Evolutionary conservation across 2,797 vertebrate genomes (phyloP).

Genomic region (Urophycis tenuis): DNA sequence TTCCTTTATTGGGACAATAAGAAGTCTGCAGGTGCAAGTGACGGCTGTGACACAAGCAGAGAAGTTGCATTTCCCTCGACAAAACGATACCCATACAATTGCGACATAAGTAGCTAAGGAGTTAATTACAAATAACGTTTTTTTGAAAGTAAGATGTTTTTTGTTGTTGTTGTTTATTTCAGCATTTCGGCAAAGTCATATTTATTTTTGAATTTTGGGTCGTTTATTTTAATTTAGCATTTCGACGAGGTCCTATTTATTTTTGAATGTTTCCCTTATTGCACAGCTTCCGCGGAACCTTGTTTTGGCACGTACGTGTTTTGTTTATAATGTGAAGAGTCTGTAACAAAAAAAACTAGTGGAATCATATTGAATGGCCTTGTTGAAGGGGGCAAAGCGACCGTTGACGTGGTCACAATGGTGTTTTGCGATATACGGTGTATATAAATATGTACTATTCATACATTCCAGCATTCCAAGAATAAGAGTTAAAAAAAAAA

Average conservation of each 20-base stretch:
- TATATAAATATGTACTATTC: conserved; percentile 39
- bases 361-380: conserved; percentile 7
- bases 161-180: conserved; percentile 25
- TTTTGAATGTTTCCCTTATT: conserved; percentile 30
- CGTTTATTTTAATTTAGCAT: conserved; percentile 4
- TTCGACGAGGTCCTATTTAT: conserved; percentile 37
- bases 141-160: conserved; percentile 15
- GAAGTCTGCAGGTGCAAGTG: neutral
- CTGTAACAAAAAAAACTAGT: neutral
- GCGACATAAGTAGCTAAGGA: conserved; percentile 17
- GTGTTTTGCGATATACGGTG: conserved; percentile 10
- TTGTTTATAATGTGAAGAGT: conserved; percentile 49
- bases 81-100: neutral
- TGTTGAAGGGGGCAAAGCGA: conserved; percentile 9
- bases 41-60: conserved; percentile 15
- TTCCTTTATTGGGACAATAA: neutral
- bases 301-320: conserved; percentile 47
- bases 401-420: conserved; percentile 27
- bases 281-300: conserved; percentile 39
- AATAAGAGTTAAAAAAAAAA: conserved; percentile 42
- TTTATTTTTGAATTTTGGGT: conserved; percentile 38
- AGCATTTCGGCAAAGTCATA: conserved; percentile 18
- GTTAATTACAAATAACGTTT: conserved; percentile 12
- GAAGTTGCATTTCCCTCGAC: conserved; percentile 13
- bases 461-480: conserved; percentile 60